Base-by-base conservation (phyloP, 2,888 invertebrate species). In the Odontothrips loti region DNA sequence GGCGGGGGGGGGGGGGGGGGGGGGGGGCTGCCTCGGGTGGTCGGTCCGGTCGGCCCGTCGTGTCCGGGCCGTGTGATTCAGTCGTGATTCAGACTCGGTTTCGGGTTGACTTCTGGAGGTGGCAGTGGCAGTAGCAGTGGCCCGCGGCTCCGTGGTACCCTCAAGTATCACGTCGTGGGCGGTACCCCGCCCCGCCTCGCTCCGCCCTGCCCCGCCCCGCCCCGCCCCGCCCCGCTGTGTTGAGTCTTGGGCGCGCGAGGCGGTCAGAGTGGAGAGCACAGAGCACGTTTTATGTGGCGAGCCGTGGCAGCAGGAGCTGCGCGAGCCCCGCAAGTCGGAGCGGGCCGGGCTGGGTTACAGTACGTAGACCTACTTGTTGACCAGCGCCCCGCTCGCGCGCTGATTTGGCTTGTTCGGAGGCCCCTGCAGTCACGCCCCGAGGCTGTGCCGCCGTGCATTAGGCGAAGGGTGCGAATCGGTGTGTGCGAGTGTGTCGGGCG, bases 1-100 rank as follows among this genome's bases (percentile, higher is more conserved):
- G 8, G 80, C 83, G 43, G 79, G 82, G 79, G 82, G 84, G 10
- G 82, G 83, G 1, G 82, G 85, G 79, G 83, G 84, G 43, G 82
- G 84, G 3, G 81, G 84, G 20, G 82, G 84, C 48, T 8, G 68
- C 68, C 23, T 23, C 58, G 58, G 20, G 58, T 2, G 58, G 68
- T 11, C 23, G 68, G 68, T 9, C 23, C n/a, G 68, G 68, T 75
- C 68, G 68, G 68, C 27, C 58, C 6, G 58, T 58, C 58, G 58
- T 6, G n/a, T n/a, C n/a, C n/a, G n/a, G n/a, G n/a, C 58, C 58
- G n/a, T 43, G 20, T 58, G 58, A 27, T 75, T 75, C 27, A 75
- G 68, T 75, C 68, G 68, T 75, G 68, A 75, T 75, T 75, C 27
- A 27, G 68, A 10, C 68, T 75, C 34, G 34, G 34, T 43, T 2